Percentiles rank a stretch among this genome's conserved stretches.
These are phyloP conservation scores for Melopsittacus undulatus DNA, from an alignment of 2,797 vertebrate species.

Conservation along the genomic window DNA sequence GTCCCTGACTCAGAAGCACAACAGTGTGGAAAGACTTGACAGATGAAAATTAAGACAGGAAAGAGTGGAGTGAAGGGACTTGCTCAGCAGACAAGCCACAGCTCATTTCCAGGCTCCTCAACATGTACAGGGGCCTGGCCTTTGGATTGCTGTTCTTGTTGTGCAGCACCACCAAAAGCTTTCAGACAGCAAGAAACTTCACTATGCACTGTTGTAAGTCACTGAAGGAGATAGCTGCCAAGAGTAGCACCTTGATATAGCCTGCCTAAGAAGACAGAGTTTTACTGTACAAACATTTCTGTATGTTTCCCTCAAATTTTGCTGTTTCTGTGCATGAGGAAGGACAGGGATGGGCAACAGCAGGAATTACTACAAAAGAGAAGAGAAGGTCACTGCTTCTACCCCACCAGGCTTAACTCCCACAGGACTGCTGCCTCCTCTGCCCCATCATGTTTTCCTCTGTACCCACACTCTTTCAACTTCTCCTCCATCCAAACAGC, in stretches of 20 bases:
- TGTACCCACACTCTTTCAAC: neutral
- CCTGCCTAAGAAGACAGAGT: neutral
- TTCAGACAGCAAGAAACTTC: neutral
- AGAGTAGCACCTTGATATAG: neutral
- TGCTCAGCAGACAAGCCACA: neutral
- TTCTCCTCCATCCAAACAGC: neutral
- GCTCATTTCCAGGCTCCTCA: neutral
- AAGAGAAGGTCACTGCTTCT: neutral
- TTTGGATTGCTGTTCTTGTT: neutral
- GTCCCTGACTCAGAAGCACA: neutral
- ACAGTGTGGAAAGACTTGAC: neutral
- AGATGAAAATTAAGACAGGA: neutral
- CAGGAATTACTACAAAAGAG: neutral
- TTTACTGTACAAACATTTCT: fast-evolving
- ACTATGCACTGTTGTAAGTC: fast-evolving
- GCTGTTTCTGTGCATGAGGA: neutral
- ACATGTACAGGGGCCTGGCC: neutral
- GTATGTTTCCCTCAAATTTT: neutral
- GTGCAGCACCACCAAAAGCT: neutral
- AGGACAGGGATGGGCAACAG: neutral
- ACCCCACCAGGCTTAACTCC: neutral
- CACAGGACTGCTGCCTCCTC: neutral
- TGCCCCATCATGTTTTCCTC: neutral
- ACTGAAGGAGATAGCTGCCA: neutral
- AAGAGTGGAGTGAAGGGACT: neutral